Evolutionary conservation across 2,888 invertebrate genomes (phyloP).

Genomic region (Yponomeuta sedellus): DNA sequence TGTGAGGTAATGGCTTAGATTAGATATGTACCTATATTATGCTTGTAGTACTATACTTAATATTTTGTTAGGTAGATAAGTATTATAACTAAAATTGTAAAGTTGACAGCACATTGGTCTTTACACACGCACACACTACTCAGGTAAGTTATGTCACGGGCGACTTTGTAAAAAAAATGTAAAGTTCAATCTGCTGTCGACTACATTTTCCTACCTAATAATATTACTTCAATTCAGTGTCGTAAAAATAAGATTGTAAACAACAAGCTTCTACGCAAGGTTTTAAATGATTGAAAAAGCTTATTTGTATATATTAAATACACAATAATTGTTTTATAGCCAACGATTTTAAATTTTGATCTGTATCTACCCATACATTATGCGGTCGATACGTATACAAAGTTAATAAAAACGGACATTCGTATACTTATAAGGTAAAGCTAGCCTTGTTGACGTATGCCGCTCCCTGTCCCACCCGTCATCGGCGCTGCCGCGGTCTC

Average conservation of each 20-base stretch:
- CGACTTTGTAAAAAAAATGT: no score
- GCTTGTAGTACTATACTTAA: neutral
- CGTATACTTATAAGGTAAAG: conserved; percentile 69
- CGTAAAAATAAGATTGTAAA: neutral
- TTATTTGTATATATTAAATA: neutral
- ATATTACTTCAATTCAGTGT: neutral
- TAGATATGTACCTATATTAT: no score
- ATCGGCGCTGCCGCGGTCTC: conserved; percentile 42
- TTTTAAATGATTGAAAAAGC: neutral
- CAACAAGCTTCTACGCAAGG: neutral
- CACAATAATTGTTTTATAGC: conserved; percentile 14
- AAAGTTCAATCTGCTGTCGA: no score
- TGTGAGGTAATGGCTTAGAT: no score
- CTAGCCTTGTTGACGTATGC: conserved; percentile 66
- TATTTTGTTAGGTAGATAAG: neutral
- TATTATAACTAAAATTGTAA: neutral
- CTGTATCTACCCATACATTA: conserved; percentile 58
- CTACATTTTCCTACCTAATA: no score
- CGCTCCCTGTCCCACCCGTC: conserved; percentile 52
- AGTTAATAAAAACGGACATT: conserved; percentile 72
- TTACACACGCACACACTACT: no score
- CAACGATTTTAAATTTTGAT: conserved; percentile 18
- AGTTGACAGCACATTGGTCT: no score
- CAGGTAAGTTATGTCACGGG: no score
- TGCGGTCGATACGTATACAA: conserved; percentile 65